Conservation (phyloP, 2,888 invertebrate genomes). For the Oasisia sp. region DNA sequence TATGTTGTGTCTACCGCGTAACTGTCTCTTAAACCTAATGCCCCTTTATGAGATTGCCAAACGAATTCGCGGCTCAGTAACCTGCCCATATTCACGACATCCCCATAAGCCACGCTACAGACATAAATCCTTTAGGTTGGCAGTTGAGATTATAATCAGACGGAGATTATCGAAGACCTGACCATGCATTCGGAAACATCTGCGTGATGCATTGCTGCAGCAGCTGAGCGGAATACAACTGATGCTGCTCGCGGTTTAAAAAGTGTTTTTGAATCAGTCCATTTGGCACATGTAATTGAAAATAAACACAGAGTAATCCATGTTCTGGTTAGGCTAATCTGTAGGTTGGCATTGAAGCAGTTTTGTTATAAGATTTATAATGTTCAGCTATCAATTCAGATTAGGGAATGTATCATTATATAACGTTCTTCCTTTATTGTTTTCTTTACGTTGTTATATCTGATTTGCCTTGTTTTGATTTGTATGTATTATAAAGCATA, state of each 20-base stretch:
- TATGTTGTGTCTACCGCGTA: not conserved
- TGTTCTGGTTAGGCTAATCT: not conserved
- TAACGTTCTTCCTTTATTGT: no score
- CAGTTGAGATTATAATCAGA: not conserved
- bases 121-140: not conserved
- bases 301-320: not conserved
- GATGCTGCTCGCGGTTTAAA: not conserved
- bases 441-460: no score
- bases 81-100: slow-evolving; percentile 9
- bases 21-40: not conserved
- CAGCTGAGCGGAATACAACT: not conserved
- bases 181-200: not conserved
- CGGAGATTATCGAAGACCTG: not conserved
- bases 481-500: no score
- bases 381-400: no score
- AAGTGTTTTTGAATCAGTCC: not conserved
- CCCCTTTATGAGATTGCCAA: not conserved
- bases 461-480: no score
- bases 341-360: not conserved
- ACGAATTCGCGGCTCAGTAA: not conserved
- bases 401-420: no score
- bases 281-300: not conserved
- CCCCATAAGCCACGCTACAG: not conserved
- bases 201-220: not conserved
- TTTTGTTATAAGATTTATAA: not conserved